Evolutionary conservation across 2,888 invertebrate species (phyloP).

Genomic region (Synergus gifuensis): DNA sequence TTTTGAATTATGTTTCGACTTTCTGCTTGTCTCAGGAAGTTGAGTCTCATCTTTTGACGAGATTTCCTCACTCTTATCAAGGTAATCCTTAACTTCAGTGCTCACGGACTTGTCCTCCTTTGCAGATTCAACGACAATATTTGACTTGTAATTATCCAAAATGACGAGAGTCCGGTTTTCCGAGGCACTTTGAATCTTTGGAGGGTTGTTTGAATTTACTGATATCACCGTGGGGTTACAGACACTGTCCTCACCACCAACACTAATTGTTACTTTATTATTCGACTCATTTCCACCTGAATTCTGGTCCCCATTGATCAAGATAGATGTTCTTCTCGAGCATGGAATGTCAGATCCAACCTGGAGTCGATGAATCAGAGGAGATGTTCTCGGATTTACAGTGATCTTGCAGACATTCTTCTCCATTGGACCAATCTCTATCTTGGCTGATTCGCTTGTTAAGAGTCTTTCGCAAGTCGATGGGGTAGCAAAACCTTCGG

Average conservation of each 20-base stretch:
- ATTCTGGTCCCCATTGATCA: conserved; percentile 69
- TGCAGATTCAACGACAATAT: conserved; percentile 70
- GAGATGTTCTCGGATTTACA: conserved; percentile 69
- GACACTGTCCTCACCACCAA: conserved; percentile 74
- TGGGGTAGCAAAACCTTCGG: conserved; percentile 42
- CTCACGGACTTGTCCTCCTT: conserved; percentile 38
- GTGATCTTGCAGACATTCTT: conserved; percentile 74
- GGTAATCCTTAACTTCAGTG: neutral
- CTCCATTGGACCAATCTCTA: conserved; percentile 64
- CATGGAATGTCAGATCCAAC: conserved; percentile 73
- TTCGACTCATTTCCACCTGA: conserved; percentile 58
- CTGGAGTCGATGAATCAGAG: conserved; percentile 73
- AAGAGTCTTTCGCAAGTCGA: conserved; percentile 34
- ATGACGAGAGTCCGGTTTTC: conserved; percentile 75
- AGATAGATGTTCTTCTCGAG: conserved; percentile 83
- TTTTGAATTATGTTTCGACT: conserved; percentile 19
- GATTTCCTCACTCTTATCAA: conserved; percentile 35
- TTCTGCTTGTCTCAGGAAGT: conserved; percentile 4
- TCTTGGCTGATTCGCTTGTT: conserved; percentile 53
- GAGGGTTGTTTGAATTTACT: conserved; percentile 66
- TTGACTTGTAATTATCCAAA: conserved; percentile 74
- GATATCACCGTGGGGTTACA: conserved; percentile 76
- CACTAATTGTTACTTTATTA: conserved; percentile 79
- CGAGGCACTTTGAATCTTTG: conserved; percentile 64
- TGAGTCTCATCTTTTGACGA: conserved; percentile 44